A percentile compares a stretch with the other conserved stretches of the same genome.
phyloP scores from a whole-genome alignment of 2,888 invertebrate genomes.

The Carcina quercana region DNA sequence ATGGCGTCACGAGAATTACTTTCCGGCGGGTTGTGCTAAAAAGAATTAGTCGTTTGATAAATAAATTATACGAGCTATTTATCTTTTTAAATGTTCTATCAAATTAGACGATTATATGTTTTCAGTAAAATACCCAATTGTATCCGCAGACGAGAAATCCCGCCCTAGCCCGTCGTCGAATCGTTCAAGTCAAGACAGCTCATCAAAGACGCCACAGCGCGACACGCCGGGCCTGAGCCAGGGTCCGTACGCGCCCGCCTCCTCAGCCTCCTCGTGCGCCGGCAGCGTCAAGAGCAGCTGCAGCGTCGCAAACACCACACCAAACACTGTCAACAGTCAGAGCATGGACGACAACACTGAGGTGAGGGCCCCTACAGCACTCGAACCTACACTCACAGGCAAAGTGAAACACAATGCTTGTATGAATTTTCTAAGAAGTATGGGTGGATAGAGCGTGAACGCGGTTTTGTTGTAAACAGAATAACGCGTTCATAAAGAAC shows the following conservation, averaged over 20 bases:
- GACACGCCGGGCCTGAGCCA: conserved; percentile 41
- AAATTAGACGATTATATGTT: not conserved
- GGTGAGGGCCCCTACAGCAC: conserved; percentile 12
- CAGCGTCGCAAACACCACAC: conserved; percentile 43
- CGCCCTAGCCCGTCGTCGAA: conserved; percentile 68
- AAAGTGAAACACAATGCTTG: no score
- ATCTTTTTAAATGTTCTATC: not conserved
- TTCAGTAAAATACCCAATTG: no score
- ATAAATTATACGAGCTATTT: no score
- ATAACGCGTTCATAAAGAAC: no score
- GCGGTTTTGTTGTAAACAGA: no score
- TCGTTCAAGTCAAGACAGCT: conserved; percentile 59
- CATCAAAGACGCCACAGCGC: conserved; percentile 62
- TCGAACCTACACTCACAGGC: no score
- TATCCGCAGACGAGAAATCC: conserved; percentile 67
- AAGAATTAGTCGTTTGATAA: no score
- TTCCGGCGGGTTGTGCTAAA: no score
- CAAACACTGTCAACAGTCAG: conserved; percentile 27
- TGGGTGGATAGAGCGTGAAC: no score
- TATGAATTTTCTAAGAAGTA: no score
- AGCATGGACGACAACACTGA: conserved; percentile 51
- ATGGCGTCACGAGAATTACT: no score
- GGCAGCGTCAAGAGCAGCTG: conserved; percentile 47
- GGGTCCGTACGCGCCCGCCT: conserved; percentile 59
- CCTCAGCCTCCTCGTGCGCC: conserved; percentile 39